These are phyloP conservation scores for Leucosticte australis DNA, from an alignment of 2,113 vertebrate species.

Conservation along the genomic window DNA sequence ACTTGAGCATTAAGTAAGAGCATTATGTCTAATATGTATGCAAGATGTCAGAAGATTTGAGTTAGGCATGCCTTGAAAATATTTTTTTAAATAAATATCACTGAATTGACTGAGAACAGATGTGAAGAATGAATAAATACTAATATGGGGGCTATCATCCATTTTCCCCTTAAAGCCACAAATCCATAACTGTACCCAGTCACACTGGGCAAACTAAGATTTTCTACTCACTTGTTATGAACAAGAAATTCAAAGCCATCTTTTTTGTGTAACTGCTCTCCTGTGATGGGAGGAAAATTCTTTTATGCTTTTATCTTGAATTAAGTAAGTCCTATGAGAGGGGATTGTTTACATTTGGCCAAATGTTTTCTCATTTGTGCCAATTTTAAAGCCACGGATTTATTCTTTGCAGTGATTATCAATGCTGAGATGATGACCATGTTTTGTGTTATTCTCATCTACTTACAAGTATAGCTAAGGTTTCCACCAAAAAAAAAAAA, in stretches of 20 bases:
- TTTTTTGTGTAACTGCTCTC: neutral
- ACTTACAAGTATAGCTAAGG: neutral
- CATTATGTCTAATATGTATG: neutral
- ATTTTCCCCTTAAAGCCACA: neutral
- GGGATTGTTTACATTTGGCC: neutral
- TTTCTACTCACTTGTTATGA: neutral
- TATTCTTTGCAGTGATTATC: neutral
- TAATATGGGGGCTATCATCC: neutral
- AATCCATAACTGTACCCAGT: neutral
- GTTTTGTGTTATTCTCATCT: neutral
- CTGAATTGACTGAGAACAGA: neutral
- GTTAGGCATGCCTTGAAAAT: neutral
- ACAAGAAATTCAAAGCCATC: neutral
- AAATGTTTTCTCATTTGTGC: constrained; percentile 11
- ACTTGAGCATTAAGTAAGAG: neutral
- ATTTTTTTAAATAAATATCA: neutral
- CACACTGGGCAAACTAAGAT: neutral
- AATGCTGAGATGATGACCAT: neutral
- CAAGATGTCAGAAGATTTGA: neutral
- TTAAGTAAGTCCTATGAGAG: neutral
- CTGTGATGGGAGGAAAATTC: neutral
- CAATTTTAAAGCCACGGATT: neutral
- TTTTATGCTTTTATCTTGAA: neutral
- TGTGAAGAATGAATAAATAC: neutral
- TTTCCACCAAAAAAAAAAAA: neutral